phyloP scores from a whole-genome alignment of 2,113 vertebrate species.

The Labrus mixtus region DNA sequence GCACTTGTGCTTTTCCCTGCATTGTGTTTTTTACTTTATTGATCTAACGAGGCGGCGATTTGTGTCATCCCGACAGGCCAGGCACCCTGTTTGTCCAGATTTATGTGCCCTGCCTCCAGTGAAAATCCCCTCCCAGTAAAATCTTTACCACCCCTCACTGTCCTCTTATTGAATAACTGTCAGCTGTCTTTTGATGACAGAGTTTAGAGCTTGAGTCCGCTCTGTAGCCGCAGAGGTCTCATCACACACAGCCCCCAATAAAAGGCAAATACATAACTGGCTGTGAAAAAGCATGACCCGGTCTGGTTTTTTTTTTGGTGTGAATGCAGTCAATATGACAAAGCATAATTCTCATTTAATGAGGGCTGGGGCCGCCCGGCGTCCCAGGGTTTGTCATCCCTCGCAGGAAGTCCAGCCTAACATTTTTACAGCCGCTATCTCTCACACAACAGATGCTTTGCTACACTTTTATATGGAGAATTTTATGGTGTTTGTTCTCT shows the following conservation, averaged over 20 bases:
- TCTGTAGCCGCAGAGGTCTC: constrained; percentile 53
- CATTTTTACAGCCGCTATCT: constrained; percentile 26
- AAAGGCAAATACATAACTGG: constrained; percentile 52
- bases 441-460: constrained; percentile 43
- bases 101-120: constrained; percentile 70
- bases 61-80: constrained; percentile 71
- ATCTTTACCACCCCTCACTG: constrained; percentile 75
- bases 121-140: constrained; percentile 78
- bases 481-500: constrained; percentile 5
- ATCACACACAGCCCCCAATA: constrained; percentile 30
- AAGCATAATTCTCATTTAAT: constrained; percentile 53
- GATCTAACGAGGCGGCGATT: constrained; percentile 79
- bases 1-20: constrained; percentile 75
- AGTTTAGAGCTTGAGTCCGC: constrained; percentile 65
- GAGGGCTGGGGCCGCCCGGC: constrained; percentile 14
- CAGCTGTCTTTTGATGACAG: constrained; percentile 73
- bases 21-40: constrained; percentile 80
- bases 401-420: constrained; percentile 29
- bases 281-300: constrained; percentile 14
- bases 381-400: background rate
- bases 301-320: constrained; percentile 18
- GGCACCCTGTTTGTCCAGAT: constrained; percentile 73
- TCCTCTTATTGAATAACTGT: constrained; percentile 79
- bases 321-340: constrained; percentile 43
- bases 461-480: constrained; percentile 6